A percentile compares a stretch with the other conserved stretches of the same genome.
phyloP scores from a whole-genome alignment of 2,888 invertebrate genomes.

The Drosophila mulleri region DNA sequence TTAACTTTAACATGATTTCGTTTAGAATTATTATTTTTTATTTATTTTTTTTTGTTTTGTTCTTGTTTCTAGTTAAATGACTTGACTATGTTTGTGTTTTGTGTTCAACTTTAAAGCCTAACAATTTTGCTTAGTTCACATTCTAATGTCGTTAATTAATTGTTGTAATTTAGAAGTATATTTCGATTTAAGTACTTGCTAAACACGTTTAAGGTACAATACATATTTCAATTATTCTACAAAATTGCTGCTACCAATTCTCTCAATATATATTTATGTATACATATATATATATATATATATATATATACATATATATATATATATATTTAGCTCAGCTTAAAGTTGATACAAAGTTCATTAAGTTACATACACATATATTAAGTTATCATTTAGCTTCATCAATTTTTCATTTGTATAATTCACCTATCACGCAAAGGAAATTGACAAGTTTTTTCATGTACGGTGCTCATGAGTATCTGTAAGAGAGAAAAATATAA shows the following conservation, averaged over 20 bases:
- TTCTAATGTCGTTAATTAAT: slow-evolving; percentile 57
- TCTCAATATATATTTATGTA: slow-evolving; percentile 19
- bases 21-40: slow-evolving; percentile 18
- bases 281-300: slow-evolving; percentile 6
- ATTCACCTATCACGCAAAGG: slow-evolving; percentile 85
- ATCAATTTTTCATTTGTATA: slow-evolving; percentile 65
- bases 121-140: slow-evolving; percentile 67
- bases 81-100: slow-evolving; percentile 49
- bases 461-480: slow-evolving; percentile 92
- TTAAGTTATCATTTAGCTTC: slow-evolving; percentile 58
- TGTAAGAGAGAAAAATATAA: slow-evolving; percentile 82
- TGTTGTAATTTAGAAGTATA: slow-evolving; percentile 68
- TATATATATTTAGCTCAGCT: slow-evolving; percentile 69
- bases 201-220: slow-evolving; percentile 80
- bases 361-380: slow-evolving; percentile 65
- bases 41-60: background rate
- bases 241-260: slow-evolving; percentile 76
- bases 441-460: slow-evolving; percentile 87
- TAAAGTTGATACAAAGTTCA: slow-evolving; percentile 80
- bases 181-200: slow-evolving; percentile 72
- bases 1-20: slow-evolving; percentile 59
- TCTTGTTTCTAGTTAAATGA: slow-evolving; percentile 38
- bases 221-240: slow-evolving; percentile 78
- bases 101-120: slow-evolving; percentile 76
- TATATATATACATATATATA: slow-evolving; percentile 20